phyloP scores from a whole-genome alignment of 30 jellyfish, hydroid and myxozoan species.

The Nemopilema nomurai region DNA sequence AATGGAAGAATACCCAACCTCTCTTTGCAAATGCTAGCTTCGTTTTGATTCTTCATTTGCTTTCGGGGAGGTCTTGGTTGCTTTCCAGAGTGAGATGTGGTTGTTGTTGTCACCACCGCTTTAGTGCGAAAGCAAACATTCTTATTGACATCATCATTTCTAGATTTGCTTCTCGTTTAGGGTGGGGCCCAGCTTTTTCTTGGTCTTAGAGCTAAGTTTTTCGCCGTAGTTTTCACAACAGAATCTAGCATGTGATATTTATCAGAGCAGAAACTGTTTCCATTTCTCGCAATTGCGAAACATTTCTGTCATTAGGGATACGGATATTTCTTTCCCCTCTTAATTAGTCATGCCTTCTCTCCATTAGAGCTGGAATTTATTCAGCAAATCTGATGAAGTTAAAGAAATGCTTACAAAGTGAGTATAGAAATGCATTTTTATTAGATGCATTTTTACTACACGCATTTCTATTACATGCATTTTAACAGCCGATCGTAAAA shows the following conservation, averaged over 20 bases:
- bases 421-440: not conserved
- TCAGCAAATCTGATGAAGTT: constrained; percentile 88
- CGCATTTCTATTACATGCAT: not conserved
- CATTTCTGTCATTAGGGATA: no score
- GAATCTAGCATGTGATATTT: no score
- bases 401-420: constrained; percentile 92
- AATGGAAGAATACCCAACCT: constrained; percentile 40
- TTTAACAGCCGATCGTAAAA: no score
- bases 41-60: constrained; percentile 48
- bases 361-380: constrained; percentile 98
- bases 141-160: not conserved
- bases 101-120: constrained; percentile 24
- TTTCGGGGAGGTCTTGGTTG: constrained; percentile 11
- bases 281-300: no score
- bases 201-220: not conserved
- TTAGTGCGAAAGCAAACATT: constrained; percentile 71
- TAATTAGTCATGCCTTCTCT: no score
- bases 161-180: not conserved
- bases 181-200: not conserved
- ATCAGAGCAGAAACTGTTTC: no score
- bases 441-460: not conserved
- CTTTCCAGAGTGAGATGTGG: constrained; percentile 68
- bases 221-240: not conserved
- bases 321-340: no score
- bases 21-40: constrained; percentile 30